These are phyloP conservation scores for Coptotermes formosanus DNA, from an alignment of 1,140 invertebrate genomes.

Conservation along the genomic window DNA sequence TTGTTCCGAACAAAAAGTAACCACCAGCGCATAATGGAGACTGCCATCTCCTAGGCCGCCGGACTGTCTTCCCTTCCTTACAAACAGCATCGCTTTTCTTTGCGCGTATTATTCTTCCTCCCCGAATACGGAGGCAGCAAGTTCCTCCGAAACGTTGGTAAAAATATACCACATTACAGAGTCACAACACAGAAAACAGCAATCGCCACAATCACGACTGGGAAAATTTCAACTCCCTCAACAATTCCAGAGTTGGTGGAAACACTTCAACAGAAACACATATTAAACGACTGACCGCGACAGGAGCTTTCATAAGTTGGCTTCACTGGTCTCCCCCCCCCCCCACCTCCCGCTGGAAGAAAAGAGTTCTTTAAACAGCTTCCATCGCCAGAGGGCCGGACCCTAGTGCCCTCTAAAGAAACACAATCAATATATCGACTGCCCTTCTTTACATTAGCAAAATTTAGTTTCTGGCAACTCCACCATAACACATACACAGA, in stretches of 20 bases:
- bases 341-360: background rate
- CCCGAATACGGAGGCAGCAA: too few species aligned
- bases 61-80: too few species aligned
- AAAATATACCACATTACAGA: too few species aligned
- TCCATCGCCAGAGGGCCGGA: background rate
- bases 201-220: too few species aligned
- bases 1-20: too few species aligned
- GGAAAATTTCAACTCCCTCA: too few species aligned
- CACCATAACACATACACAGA: background rate
- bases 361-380: background rate
- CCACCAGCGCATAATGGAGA: too few species aligned
- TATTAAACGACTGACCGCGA: background rate
- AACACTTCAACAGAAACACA: background rate
- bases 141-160: too few species aligned
- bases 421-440: background rate
- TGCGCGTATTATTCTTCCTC: too few species aligned
- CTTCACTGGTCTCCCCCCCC: background rate
- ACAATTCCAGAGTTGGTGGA: background rate
- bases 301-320: background rate
- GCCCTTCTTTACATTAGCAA: background rate
- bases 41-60: too few species aligned
- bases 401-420: background rate
- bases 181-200: too few species aligned
- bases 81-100: too few species aligned
- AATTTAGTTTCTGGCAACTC: background rate